Percentiles rank a stretch among this genome's conserved stretches.
Evolutionary conservation across 2,888 invertebrate species (phyloP).

Genomic region (Eilema depressum): DNA sequence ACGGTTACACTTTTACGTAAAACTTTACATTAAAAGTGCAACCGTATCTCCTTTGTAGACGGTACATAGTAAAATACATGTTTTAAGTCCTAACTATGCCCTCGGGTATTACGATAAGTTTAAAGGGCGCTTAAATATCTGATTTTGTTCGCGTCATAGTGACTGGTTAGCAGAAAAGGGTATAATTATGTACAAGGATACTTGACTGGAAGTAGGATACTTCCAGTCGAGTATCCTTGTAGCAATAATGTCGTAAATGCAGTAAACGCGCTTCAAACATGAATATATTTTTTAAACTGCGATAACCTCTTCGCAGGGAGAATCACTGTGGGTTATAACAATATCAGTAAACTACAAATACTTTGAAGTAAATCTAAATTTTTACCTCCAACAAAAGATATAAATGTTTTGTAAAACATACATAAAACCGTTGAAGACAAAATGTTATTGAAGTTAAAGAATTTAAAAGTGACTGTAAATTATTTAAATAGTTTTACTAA

Average conservation of each 20-base stretch:
- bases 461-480: conserved; percentile 15
- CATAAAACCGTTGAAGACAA: conserved; percentile 14
- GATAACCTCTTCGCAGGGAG: too few relatives aligned
- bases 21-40: too few relatives aligned
- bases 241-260: not conserved
- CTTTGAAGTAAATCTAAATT: not conserved
- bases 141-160: not conserved
- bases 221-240: too few relatives aligned
- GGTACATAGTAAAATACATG: not conserved
- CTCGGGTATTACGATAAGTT: not conserved
- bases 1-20: too few relatives aligned
- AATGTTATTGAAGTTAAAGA: conserved; percentile 12
- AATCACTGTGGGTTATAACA: too few relatives aligned
- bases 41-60: too few relatives aligned
- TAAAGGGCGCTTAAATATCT: not conserved
- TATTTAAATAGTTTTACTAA: conserved; percentile 14
- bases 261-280: not conserved
- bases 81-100: not conserved
- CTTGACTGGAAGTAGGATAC: too few relatives aligned
- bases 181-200: conserved; percentile 1
- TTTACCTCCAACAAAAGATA: not conserved
- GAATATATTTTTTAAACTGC: not conserved
- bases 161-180: not conserved
- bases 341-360: too few relatives aligned
- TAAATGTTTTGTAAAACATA: not conserved